Evolutionary conservation across 2,797 vertebrate genomes (phyloP), one percentile per base, ranked within the genome.

Genomic region (Enteromius mattozi): DNA sequence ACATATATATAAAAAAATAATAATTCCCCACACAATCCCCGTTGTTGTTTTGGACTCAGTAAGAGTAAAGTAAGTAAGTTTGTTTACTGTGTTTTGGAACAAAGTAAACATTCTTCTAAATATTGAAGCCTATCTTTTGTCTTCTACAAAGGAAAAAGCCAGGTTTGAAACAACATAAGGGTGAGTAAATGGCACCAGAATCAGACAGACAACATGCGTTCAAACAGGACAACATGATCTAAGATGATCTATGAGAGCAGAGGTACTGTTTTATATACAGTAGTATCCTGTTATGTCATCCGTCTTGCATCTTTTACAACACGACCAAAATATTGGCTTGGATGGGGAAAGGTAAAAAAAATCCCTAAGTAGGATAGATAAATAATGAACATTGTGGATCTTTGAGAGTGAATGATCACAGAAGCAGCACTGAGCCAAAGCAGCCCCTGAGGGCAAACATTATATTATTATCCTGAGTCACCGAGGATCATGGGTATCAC

Each of bases 381-480:
- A 51, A 83, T 78, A 75, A 35, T 65, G 54, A 78, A 49, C 45
- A 51, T 37, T 45, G 33, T 56, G 77, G 61, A 76, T 65, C 42
- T 80, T 45, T 49, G 13, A 78, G 75, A 82, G 78, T 80, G 61
- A 77, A 85, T 24, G 24, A 79, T 80, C 78, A 21, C 69, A 82
- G 78, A 78, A 47, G 56, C 63, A 79, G 21, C 59, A 19, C 51
- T 72, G 70, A 81, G 81, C 82, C 56, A 75, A 81, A 87, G 76
- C 76, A 37, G 66, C 66, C 76, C 88, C 84, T 9, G 27, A 77
- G 78, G 84, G 70, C 56, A 85, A 81, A 80, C 77, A 63, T 77
- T 69, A 49, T 68, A 79, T 78, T 83, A 72, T 84, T 81, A 80
- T 75, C 56, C 49, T 68, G 68, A 78, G 61, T 59, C 19, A 78